Percentiles rank a stretch among this genome's conserved stretches.
Conservation (phyloP, 2,797 vertebrate species). For the Hyperoplus lanceolatus region DNA sequence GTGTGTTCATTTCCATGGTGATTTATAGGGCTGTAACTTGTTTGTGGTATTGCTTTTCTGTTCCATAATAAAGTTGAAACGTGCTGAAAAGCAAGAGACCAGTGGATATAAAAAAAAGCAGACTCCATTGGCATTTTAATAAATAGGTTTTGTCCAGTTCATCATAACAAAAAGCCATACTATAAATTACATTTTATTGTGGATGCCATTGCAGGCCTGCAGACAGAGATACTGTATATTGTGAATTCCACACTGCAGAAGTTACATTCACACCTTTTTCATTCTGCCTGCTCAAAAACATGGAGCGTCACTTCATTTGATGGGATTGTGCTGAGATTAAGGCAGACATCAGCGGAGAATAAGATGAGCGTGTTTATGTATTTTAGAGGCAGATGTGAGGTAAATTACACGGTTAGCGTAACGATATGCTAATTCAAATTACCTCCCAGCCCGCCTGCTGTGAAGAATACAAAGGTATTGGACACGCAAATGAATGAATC, state of each 20-base stretch:
- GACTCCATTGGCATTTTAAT: background rate
- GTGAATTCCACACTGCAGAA: background rate
- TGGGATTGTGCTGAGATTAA: conserved; percentile 65
- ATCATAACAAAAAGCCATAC: background rate
- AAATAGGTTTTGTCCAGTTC: conserved; percentile 1
- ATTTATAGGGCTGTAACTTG: background rate
- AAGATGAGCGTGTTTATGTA: conserved; percentile 39
- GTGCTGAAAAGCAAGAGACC: background rate
- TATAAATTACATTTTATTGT: background rate
- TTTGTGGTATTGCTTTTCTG: background rate
- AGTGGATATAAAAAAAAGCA: background rate
- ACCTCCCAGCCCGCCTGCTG: conserved; percentile 36
- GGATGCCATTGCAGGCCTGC: background rate
- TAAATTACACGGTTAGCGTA: conserved; percentile 53
- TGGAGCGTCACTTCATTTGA: conserved; percentile 49
- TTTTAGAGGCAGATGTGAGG: conserved; percentile 55
- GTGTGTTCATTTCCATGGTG: background rate
- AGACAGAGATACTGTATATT: background rate
- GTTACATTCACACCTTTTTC: background rate
- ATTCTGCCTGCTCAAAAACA: conserved; percentile 18
- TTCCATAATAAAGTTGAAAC: background rate
- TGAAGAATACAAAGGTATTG: conserved; percentile 49
- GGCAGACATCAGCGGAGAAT: conserved; percentile 31
- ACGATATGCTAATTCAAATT: conserved; percentile 46
- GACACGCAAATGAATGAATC: conserved; percentile 19